These are phyloP conservation scores for Enteromius argenteus DNA, from an alignment of 2,797 vertebrate genomes.

Conservation along the genomic window DNA sequence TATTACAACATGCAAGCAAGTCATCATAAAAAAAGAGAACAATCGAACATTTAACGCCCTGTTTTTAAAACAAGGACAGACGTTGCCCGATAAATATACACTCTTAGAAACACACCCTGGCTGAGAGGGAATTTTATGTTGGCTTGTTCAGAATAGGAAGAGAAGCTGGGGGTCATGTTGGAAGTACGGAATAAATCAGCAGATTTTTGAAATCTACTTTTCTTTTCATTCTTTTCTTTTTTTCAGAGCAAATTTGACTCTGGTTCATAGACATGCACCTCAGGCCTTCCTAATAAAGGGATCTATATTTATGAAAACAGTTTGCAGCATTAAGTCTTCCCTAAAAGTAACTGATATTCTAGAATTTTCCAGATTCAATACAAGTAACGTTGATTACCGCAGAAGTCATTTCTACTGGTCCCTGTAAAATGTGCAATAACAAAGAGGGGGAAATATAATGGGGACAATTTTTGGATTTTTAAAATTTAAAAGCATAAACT, in stretches of 20 bases:
- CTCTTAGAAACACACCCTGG: conserved; percentile 74
- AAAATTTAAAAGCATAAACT: not conserved
- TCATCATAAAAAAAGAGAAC: conserved; percentile 67
- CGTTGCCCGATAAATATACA: conserved; percentile 71
- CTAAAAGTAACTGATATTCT: conserved; percentile 10
- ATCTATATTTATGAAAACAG: conserved; percentile 26
- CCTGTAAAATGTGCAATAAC: not conserved
- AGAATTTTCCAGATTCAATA: conserved; percentile 15
- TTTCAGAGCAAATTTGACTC: conserved; percentile 45
- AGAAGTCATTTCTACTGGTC: not conserved
- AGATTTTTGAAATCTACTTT: conserved; percentile 18
- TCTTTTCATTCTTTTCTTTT: not conserved
- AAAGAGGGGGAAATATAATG: not conserved
- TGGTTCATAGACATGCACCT: conserved; percentile 51
- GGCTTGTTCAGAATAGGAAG: conserved; percentile 65
- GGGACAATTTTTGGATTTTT: not conserved
- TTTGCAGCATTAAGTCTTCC: conserved; percentile 22
- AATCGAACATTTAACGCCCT: conserved; percentile 68
- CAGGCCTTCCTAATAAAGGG: conserved; percentile 50
- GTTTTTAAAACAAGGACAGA: conserved; percentile 66
- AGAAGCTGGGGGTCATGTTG: conserved; percentile 38
- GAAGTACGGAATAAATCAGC: conserved; percentile 43
- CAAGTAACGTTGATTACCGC: conserved; percentile 13
- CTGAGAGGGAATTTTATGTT: conserved; percentile 68
- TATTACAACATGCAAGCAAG: conserved; percentile 77